Conservation (phyloP, 2,113 vertebrate genomes). For the Rhombomys opimus region DNA sequence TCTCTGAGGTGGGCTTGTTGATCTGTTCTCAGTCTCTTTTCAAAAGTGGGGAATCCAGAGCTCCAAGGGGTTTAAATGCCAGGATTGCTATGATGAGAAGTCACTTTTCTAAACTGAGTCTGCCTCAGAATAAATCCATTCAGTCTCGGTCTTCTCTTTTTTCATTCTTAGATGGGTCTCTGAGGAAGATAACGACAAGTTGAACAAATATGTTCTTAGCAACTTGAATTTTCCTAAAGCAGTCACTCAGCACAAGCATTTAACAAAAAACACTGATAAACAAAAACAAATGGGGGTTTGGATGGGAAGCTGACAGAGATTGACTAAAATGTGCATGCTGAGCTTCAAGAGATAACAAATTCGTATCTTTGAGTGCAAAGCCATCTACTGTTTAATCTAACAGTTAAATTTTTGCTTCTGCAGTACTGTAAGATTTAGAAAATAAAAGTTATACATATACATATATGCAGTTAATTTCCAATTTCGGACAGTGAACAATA, state of each 20-base stretch:
- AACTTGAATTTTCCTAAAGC: background rate
- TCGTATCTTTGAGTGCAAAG: background rate
- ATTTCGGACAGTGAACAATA: background rate
- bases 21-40: too few relatives aligned
- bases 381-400: constrained; percentile 18
- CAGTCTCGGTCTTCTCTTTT: background rate
- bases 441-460: background rate
- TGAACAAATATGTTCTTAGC: background rate
- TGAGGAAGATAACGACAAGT: background rate
- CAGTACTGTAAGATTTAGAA: background rate
- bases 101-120: background rate
- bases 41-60: background rate
- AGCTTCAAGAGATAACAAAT: constrained; percentile 19
- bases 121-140: background rate
- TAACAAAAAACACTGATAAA: constrained; percentile 37
- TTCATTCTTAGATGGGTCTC: background rate
- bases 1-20: background rate
- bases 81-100: background rate
- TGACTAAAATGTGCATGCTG: background rate
- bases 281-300: background rate
- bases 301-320: constrained; percentile 65
- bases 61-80: background rate
- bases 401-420: background rate
- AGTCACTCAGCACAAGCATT: background rate
- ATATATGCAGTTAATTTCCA: background rate